Conservation (phyloP, 2,888 invertebrate genomes). For the Lysandra coridon region DNA sequence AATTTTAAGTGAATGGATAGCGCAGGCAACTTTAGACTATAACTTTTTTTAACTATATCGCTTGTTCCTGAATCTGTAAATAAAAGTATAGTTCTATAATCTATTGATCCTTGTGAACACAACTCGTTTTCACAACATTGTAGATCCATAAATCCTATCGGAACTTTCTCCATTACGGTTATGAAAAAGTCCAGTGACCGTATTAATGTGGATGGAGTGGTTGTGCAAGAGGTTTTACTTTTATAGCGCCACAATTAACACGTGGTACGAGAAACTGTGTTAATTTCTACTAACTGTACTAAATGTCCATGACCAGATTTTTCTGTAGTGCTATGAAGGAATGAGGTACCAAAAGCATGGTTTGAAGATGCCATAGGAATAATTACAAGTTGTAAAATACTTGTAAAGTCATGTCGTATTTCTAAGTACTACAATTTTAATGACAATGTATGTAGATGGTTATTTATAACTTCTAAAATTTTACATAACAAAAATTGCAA, state of each 20-base stretch:
- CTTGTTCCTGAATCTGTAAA: no score
- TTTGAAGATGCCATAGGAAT: not conserved
- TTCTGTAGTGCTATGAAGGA: not conserved
- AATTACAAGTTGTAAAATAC: not conserved
- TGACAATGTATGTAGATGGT: no score
- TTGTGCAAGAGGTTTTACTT: conserved; percentile 7
- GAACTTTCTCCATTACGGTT: conserved; percentile 10
- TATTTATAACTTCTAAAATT: no score
- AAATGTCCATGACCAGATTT: conserved; percentile 8
- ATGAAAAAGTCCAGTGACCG: conserved; percentile 21
- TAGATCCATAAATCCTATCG: not conserved
- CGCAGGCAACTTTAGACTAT: no score
- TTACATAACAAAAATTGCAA: no score
- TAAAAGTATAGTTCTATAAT: not conserved
- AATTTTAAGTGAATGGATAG: no score
- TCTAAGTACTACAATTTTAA: no score
- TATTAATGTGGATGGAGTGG: not conserved
- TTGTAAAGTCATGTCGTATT: no score
- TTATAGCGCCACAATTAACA: conserved; percentile 13
- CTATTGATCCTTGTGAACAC: not conserved
- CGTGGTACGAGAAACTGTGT: not conserved
- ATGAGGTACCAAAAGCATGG: not conserved
- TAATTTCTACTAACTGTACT: conserved; percentile 3
- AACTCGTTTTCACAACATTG: not conserved
- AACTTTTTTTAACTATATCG: no score